Evolutionary conservation across 2,797 vertebrate genomes (phyloP).

Genomic region (Microctenopoma stevenorrisi): DNA sequence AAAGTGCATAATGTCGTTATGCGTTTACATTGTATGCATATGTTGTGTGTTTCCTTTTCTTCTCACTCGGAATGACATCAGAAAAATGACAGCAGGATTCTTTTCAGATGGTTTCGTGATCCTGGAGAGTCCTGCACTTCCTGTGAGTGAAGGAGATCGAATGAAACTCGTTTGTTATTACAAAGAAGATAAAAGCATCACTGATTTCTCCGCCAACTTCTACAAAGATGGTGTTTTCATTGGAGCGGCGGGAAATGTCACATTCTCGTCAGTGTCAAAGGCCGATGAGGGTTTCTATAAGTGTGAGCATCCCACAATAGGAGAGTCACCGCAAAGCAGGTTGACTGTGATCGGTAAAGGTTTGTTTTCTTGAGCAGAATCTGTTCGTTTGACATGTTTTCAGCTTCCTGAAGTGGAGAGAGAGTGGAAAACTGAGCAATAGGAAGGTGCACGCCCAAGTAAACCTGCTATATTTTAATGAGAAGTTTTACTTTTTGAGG

Average conservation of each 20-base stretch:
- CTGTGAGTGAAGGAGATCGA: constrained; percentile 13
- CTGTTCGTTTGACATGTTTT: not conserved
- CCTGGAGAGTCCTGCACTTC: constrained; percentile 31
- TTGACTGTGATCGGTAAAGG: not conserved
- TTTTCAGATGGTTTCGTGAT: constrained; percentile 31
- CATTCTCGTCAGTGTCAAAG: not conserved
- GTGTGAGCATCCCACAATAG: constrained; percentile 19
- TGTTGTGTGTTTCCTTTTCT: not conserved
- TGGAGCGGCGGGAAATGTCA: not conserved
- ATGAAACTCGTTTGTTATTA: constrained; percentile 28
- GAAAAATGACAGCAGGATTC: not conserved
- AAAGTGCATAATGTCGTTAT: not conserved
- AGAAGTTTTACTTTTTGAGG: no score
- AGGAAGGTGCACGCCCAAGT: no score
- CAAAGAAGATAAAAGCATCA: not conserved
- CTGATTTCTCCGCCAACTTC: constrained; percentile 7
- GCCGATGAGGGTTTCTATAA: constrained; percentile 39
- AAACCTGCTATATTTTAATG: no score
- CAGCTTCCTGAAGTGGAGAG: no score
- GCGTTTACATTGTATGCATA: constrained; percentile 6
- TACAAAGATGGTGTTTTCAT: constrained; percentile 2
- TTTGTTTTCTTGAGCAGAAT: not conserved
- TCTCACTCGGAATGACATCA: no score
- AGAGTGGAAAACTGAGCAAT: no score
- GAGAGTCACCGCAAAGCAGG: constrained; percentile 10